Evolutionary conservation across 2,888 invertebrate genomes (phyloP), one percentile per base, ranked within the genome.

Genomic region (Reticulitermes lucifugus): DNA sequence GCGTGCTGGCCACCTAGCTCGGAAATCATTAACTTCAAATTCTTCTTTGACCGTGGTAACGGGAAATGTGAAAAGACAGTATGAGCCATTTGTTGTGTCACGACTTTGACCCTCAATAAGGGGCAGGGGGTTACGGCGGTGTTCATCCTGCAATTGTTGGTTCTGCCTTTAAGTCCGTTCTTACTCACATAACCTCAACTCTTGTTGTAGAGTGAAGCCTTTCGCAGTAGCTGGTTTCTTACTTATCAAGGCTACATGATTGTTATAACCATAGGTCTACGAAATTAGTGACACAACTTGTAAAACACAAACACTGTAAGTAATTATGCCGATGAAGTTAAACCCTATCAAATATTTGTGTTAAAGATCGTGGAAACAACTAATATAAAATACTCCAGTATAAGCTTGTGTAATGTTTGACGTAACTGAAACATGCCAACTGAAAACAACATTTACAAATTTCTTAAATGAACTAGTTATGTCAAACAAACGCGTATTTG

Each of bases 111-210:
- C 25, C 1, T 29, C 25, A 18, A 6, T 35, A 35, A 25, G 7
- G n/a, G 71, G 35, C n/a, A 2, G 71, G 35, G 41, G 73, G 73
- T 9, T 35, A 73, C 18, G 25, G 6, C 21, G 41, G 7, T 73
- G 41, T 41, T 73, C 73, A 14, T 41, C 73, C 73, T 29, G 73
- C 73, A 73, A 73, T 73, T 73, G 41, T 73, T 29, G 41, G 41
- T 73, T 73, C 73, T 73, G 41, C 41, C 73, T 73, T 29, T 41
- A 12, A 10, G 73, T 41, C 73, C 73, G 41, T 12, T 41, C 73
- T 73, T 73, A 14, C 18, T 9, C 1, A 65, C 65, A 65, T 25
- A 65, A 25, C 65, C 65, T 7, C 65, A n/a, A n/a, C n/a, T 4
- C 0, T 9, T 25, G 1, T 4, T 65, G 7, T 65, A n/a, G n/a